Percentiles rank a stretch among this genome's conserved stretches.
Evolutionary conservation across 2,888 invertebrate species (phyloP).

Genomic region (Mimachlamys varia): DNA sequence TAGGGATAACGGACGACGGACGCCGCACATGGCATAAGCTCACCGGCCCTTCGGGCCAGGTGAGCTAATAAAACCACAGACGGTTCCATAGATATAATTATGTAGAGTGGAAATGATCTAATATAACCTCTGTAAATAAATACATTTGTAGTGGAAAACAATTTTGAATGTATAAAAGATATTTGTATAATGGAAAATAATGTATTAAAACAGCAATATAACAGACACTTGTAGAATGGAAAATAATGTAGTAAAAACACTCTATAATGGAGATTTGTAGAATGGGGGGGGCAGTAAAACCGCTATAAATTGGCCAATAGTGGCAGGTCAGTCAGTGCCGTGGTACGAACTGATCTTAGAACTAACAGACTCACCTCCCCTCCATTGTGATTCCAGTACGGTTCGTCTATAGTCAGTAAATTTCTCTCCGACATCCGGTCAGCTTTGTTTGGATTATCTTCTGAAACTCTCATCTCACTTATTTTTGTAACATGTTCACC

Average conservation of each 20-base stretch:
- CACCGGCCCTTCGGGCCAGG: too few relatives aligned
- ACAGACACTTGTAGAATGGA: background rate
- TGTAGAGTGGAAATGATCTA: too few relatives aligned
- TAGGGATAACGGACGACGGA: too few relatives aligned
- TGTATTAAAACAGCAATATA: background rate
- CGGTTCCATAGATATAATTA: too few relatives aligned
- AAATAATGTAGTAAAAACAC: background rate
- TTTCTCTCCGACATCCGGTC: constrained; percentile 64
- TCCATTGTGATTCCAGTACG: constrained; percentile 78
- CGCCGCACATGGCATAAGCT: too few relatives aligned
- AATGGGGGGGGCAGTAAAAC: background rate
- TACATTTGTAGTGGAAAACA: too few relatives aligned
- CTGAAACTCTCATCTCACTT: constrained; percentile 65
- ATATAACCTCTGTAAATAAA: too few relatives aligned
- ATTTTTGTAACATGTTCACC: constrained; percentile 63
- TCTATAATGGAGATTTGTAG: background rate
- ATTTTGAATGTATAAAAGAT: too few relatives aligned
- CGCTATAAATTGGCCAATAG: background rate
- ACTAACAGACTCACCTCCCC: constrained; percentile 74
- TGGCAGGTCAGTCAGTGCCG: too few relatives aligned
- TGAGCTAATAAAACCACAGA: too few relatives aligned
- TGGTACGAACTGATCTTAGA: too few relatives aligned
- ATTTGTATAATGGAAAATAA: background rate
- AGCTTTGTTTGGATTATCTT: constrained; percentile 64
- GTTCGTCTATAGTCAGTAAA: constrained; percentile 73